These are phyloP conservation scores for Eupeodes luniger DNA, from an alignment of 2,888 invertebrate genomes.

Conservation along the genomic window DNA sequence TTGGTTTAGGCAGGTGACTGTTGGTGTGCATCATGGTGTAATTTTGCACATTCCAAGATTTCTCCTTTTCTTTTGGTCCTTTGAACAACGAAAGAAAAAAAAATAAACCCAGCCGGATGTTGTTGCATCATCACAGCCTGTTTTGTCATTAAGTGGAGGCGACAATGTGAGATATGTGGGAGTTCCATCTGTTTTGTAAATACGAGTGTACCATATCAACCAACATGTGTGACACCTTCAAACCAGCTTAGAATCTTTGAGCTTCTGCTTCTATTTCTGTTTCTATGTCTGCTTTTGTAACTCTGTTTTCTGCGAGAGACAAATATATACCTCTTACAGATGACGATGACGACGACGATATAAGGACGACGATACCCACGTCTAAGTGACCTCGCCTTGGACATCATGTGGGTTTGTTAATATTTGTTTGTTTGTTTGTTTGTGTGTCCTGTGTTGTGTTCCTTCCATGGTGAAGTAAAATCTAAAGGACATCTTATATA, in stretches of 20 bases:
- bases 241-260: constrained; percentile 36
- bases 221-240: constrained; percentile 10
- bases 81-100: not conserved
- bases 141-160: constrained; percentile 27
- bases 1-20: not conserved
- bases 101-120: constrained; percentile 3
- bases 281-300: not conserved
- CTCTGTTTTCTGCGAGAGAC: constrained; percentile 23
- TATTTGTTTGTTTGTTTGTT: not conserved
- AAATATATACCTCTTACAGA: not conserved
- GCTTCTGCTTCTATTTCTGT: constrained; percentile 4
- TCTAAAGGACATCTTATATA: not conserved
- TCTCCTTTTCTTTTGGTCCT: not conserved
- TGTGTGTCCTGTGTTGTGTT: constrained; percentile 10
- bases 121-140: not conserved
- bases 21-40: not conserved
- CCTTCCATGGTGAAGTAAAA: constrained; percentile 12
- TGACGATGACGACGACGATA: too few species aligned
- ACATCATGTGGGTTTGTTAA: constrained; percentile 30
- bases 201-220: not conserved
- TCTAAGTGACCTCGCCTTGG: constrained; percentile 26
- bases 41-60: constrained; percentile 1
- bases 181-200: not conserved
- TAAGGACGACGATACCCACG: not conserved
- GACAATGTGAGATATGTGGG: not conserved